Conservation (phyloP, 2,797 vertebrate genomes). For the Botia kubotai region DNA sequence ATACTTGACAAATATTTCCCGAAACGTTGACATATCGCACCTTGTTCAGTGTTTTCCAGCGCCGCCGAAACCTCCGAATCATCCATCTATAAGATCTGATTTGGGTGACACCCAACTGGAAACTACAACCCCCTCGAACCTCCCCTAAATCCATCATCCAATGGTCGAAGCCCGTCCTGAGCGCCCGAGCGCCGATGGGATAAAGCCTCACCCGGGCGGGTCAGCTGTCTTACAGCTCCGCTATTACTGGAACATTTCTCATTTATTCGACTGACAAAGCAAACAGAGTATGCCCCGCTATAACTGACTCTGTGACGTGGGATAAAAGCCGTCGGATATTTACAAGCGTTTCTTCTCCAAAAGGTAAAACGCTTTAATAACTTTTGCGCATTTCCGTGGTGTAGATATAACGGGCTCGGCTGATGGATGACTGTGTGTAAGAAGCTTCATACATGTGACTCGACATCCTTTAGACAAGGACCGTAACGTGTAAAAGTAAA, state of each 20-base stretch:
- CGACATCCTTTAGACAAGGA: too few species aligned
- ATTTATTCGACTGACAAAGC: conserved; percentile 9
- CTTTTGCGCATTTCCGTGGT: not conserved
- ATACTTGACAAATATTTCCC: conserved; percentile 76
- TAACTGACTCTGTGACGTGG: conserved; percentile 55
- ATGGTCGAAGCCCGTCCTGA: conserved; percentile 64
- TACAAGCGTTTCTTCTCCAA: not conserved
- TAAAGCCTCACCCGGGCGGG: conserved; percentile 68
- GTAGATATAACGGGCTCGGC: not conserved
- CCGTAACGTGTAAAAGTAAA: too few species aligned
- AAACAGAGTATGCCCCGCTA: not conserved
- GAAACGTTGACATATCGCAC: conserved; percentile 65
- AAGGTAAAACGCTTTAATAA: conserved; percentile 45
- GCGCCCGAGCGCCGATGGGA: conserved; percentile 69
- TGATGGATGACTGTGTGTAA: too few species aligned
- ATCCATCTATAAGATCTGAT: conserved; percentile 55
- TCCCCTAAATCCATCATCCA: conserved; percentile 67
- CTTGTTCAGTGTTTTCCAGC: conserved; percentile 57
- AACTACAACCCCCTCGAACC: conserved; percentile 63
- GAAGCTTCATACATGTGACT: too few species aligned
- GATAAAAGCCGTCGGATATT: conserved; percentile 67
- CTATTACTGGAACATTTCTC: too few species aligned
- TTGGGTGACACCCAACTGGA: conserved; percentile 39
- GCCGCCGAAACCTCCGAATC: conserved; percentile 65
- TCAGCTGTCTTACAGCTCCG: too few species aligned